These are phyloP conservation scores for Drosophila pegasa DNA, from an alignment of 2,888 invertebrate species.

Conservation along the genomic window DNA sequence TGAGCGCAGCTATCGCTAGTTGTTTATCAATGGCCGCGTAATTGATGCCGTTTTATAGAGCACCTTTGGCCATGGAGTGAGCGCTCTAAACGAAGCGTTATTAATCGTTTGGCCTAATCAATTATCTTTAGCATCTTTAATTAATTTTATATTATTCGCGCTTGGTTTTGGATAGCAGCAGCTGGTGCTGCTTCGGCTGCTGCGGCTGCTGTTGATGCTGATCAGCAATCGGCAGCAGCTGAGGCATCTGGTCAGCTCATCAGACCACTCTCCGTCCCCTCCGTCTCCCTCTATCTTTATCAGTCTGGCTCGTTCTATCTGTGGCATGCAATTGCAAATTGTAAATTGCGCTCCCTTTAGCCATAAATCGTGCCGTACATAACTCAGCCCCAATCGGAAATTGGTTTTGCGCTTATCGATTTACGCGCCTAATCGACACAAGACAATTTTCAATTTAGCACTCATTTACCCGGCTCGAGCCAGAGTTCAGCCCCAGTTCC, in stretches of 20 bases:
- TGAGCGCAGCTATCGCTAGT: not conserved
- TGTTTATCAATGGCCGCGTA: conserved; percentile 18
- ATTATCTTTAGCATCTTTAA: conserved; percentile 85
- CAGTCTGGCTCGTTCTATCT: conserved; percentile 2
- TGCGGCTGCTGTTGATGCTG: conserved; percentile 44
- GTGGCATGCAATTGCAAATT: conserved; percentile 60
- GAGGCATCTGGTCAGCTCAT: conserved; percentile 26
- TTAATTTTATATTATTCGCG: conserved; percentile 84
- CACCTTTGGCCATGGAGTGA: not conserved
- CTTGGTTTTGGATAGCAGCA: conserved; percentile 58
- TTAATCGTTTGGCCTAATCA: conserved; percentile 85
- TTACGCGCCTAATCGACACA: conserved; percentile 73
- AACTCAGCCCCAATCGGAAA: conserved; percentile 78
- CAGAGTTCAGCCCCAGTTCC: not conserved
- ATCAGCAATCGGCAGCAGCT: conserved; percentile 50
- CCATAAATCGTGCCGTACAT: conserved; percentile 74
- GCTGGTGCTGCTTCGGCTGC: conserved; percentile 36
- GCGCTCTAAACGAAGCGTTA: conserved; percentile 74
- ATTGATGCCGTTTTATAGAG: conserved; percentile 41
- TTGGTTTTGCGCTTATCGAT: conserved; percentile 78
- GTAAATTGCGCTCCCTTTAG: conserved; percentile 56
- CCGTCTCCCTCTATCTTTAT: conserved; percentile 19
- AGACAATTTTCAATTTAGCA: conserved; percentile 71
- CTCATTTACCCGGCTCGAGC: conserved; percentile 51
- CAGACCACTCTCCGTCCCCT: not conserved